phyloP scores from a whole-genome alignment of 2,797 vertebrate species.

The Lagorchestes hirsutus region DNA sequence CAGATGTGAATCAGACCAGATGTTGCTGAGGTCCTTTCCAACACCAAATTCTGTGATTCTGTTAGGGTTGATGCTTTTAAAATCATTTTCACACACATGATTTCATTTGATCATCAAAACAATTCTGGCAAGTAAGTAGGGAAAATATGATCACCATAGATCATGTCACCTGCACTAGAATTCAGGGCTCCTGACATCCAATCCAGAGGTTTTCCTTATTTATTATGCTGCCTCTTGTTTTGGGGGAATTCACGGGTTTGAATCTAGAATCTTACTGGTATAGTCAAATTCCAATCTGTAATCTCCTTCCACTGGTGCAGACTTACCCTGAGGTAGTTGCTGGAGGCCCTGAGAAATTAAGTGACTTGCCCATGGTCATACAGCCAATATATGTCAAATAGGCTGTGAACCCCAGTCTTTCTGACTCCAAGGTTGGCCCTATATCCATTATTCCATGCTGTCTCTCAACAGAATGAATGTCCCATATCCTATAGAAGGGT shows the following conservation, averaged over 20 bases:
- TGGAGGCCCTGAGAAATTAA: too few relatives aligned
- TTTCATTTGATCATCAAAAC: not conserved
- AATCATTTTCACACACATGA: not conserved
- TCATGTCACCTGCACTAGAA: not conserved
- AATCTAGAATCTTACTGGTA: too few relatives aligned
- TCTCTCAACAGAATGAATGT: not conserved
- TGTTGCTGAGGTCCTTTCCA: too few relatives aligned
- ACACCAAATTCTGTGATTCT: too few relatives aligned
- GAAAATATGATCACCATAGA: not conserved
- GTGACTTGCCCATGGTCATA: not conserved
- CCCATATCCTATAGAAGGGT: not conserved
- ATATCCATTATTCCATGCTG: not conserved
- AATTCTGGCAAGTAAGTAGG: not conserved
- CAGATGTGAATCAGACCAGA: too few relatives aligned
- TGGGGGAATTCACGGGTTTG: too few relatives aligned
- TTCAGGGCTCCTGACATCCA: not conserved
- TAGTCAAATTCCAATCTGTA: too few relatives aligned
- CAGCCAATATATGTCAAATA: not conserved
- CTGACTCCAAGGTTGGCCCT: not conserved
- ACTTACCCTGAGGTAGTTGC: too few relatives aligned
- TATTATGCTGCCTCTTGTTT: not conserved
- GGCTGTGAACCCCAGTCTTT: not conserved
- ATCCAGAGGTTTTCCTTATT: not conserved
- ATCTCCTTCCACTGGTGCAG: too few relatives aligned
- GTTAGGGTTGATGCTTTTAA: not conserved